These are phyloP conservation scores for Diadophis punctatus DNA, from an alignment of 2,113 vertebrate species.

Conservation along the genomic window DNA sequence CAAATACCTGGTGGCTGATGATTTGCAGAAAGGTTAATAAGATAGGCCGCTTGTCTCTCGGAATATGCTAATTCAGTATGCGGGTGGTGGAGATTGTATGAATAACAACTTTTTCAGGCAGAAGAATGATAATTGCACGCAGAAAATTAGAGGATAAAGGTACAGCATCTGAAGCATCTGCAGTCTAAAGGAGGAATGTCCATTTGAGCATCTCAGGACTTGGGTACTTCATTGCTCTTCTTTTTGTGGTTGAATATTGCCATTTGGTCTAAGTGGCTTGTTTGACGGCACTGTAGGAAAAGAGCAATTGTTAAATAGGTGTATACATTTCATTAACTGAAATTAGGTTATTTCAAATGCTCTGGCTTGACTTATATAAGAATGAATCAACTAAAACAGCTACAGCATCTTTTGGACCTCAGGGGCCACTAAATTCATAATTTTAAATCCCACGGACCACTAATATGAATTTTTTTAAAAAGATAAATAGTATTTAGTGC, in stretches of 20 bases:
- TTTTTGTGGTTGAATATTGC: background rate
- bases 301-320: background rate
- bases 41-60: background rate
- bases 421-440: too few species aligned
- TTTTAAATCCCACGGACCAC: too few species aligned
- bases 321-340: background rate
- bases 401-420: too few species aligned
- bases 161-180: background rate
- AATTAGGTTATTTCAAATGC: background rate
- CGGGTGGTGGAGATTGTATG: background rate
- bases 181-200: background rate
- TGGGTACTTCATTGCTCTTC: background rate
- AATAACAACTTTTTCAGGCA: background rate
- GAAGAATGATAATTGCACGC: background rate
- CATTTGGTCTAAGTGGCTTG: background rate
- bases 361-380: background rate
- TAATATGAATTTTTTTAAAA: too few species aligned
- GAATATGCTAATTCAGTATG: background rate
- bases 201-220: background rate
- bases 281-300: background rate
- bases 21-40: background rate
- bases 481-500: too few species aligned
- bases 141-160: background rate
- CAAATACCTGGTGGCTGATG: background rate
- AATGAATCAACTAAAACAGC: background rate